Base-by-base conservation (phyloP, 2,797 vertebrate genomes). In the Premnoplex brunnescens region DNA sequence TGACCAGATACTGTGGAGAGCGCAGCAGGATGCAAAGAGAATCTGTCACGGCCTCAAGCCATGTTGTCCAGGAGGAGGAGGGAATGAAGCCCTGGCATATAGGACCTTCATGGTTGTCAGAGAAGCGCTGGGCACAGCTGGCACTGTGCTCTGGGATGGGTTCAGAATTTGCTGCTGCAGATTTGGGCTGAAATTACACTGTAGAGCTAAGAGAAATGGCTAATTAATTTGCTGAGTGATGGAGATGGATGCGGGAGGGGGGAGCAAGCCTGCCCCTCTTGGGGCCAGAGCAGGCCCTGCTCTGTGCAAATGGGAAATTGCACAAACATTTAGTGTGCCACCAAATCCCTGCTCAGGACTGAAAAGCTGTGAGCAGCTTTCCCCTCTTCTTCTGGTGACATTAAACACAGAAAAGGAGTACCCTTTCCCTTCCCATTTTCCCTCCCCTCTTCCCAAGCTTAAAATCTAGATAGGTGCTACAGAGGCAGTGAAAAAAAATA, bases 151-250 rank as follows among this genome's bases (percentile, higher is more conserved):
- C 55, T 62, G 69, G 58, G 82, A 16, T n/a, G 69, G 55, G 37
- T n/a, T 86, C 54, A 74, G 84, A 6, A 9, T 69, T 88, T 93
- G 66, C 54, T 90, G 79, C 30, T 43, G 46, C 32, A 73, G 56
- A 83, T 89, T 81, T 83, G 81, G 86, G 49, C 66, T 89, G 69
- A 1, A 6, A 41, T 84, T 89, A 10, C 8, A 4, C 46, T 43
- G 58, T 8, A 52, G 41, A 85, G n/a, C 51, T 79, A 55, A 75
- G 62, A 73, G 51, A 30, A 88, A 84, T 46, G 73, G 82, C 44
- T 91, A 75, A 94, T 92, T 89, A 89, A 85, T 66, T 73, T 79
- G 66, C 46, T 88, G 91, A 91, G 22, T 73, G 79, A 76, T 62
- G 28, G 64, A 75, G 58, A 52, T 64, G 44, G 21, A 12, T 22